A percentile compares a stretch with the other conserved stretches of the same genome.
phyloP scores from a whole-genome alignment of 2,113 vertebrate species.

The Hyperopisus bebe region DNA sequence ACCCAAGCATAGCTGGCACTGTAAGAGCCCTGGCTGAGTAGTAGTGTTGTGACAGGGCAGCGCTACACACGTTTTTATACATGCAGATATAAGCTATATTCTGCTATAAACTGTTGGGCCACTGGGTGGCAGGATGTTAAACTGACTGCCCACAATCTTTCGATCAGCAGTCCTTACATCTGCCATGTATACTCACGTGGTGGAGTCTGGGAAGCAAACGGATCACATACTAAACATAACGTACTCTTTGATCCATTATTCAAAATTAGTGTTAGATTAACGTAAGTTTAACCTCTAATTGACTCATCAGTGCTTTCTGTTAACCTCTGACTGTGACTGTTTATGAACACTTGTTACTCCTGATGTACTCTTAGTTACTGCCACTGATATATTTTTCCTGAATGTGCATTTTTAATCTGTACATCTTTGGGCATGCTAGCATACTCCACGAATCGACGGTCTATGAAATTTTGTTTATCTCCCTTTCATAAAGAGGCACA shows the following conservation, averaged over 20 bases:
- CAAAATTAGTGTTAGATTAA: background rate
- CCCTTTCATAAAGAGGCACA: constrained; percentile 5
- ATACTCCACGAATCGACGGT: constrained; percentile 35
- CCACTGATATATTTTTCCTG: background rate
- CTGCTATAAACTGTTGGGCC: background rate
- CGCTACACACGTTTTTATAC: background rate
- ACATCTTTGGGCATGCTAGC: constrained; percentile 35
- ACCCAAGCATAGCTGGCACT: background rate
- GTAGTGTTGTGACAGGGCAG: background rate
- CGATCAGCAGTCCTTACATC: background rate
- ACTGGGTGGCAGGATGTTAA: background rate
- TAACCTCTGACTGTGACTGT: background rate
- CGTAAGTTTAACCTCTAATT: background rate
- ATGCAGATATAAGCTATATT: background rate
- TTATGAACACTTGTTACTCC: background rate
- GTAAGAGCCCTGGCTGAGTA: background rate
- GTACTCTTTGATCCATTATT: background rate
- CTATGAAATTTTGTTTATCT: constrained; percentile 37
- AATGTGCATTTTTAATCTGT: constrained; percentile 8
- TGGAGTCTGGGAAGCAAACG: background rate
- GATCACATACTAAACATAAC: background rate
- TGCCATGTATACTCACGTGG: background rate
- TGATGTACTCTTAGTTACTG: background rate
- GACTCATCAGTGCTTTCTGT: background rate
- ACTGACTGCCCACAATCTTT: background rate